Conservation (phyloP, 1,140 invertebrate genomes). For the Thalassaphorura encarpata region DNA sequence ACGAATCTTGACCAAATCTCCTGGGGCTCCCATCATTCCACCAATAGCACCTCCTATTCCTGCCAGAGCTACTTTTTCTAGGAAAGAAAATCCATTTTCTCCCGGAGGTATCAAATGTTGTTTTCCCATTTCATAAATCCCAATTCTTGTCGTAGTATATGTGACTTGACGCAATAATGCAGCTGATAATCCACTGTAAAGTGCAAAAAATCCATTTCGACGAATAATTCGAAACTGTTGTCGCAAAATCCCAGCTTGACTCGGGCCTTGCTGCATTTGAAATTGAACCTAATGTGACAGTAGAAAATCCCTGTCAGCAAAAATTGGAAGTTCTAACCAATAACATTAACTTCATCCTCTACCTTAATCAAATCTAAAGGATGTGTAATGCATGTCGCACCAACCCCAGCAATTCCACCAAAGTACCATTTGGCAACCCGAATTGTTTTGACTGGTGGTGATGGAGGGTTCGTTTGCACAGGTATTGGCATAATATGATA, state of each 20-base stretch:
- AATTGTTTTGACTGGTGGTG: too few species aligned
- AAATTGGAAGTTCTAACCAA: too few species aligned
- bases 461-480: too few species aligned
- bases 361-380: slow-evolving; percentile 90
- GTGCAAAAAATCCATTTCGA: slow-evolving; percentile 62
- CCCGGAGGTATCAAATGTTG: slow-evolving; percentile 43
- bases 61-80: slow-evolving; percentile 64
- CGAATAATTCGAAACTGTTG: slow-evolving; percentile 64
- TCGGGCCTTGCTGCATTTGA: slow-evolving; percentile 91
- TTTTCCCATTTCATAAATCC: slow-evolving; percentile 81
- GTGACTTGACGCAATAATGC: slow-evolving; percentile 88
- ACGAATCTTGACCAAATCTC: slow-evolving; percentile 94
- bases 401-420: slow-evolving; percentile 86
- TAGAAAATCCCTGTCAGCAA: too few species aligned
- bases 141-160: slow-evolving; percentile 95
- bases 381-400: slow-evolving; percentile 92
- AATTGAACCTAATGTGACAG: slow-evolving; percentile 90
- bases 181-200: slow-evolving; percentile 96
- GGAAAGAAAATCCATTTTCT: slow-evolving; percentile 49
- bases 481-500: too few species aligned
- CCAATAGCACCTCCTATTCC: slow-evolving; percentile 79
- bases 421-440: too few species aligned
- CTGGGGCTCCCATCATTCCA: slow-evolving; percentile 86
- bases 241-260: slow-evolving; percentile 60
- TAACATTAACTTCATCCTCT: too few species aligned